Conservation (phyloP, 2,113 vertebrate species). For the Leptodactylus fuscus region DNA sequence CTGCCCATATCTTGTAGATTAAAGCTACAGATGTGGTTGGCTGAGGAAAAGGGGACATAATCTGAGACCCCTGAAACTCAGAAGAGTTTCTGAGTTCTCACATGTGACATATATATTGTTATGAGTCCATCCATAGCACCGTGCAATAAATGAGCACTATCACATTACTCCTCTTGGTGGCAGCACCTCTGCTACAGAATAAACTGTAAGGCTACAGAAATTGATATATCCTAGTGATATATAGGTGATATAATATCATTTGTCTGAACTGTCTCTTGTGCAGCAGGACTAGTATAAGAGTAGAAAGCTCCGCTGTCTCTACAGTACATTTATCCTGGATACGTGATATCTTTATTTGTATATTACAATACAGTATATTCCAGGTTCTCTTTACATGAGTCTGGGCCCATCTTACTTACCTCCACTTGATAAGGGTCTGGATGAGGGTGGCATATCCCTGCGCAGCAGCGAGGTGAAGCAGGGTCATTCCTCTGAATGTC, state of each 20-base stretch:
- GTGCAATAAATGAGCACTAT: background rate
- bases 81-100: too few relatives aligned
- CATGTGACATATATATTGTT: too few relatives aligned
- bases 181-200: background rate
- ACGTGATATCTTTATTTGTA: background rate
- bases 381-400: background rate
- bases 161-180: background rate
- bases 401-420: constrained; percentile 82
- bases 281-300: background rate
- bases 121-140: too few relatives aligned
- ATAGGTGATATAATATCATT: background rate
- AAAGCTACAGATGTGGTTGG: background rate
- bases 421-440: constrained; percentile 99
- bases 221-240: background rate
- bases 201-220: background rate
- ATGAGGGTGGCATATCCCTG: constrained; percentile 98
- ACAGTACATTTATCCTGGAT: background rate
- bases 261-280: background rate
- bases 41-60: background rate
- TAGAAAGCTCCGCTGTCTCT: too few relatives aligned
- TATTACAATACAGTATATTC: background rate
- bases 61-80: background rate
- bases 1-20: background rate
- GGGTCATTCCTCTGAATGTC: constrained; percentile 98
- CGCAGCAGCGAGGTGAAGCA: constrained; percentile 94